A percentile compares a stretch with the other conserved stretches of the same genome.
These are phyloP conservation scores for Folsomia candida DNA, from an alignment of 2,888 invertebrate species.

Conservation along the genomic window DNA sequence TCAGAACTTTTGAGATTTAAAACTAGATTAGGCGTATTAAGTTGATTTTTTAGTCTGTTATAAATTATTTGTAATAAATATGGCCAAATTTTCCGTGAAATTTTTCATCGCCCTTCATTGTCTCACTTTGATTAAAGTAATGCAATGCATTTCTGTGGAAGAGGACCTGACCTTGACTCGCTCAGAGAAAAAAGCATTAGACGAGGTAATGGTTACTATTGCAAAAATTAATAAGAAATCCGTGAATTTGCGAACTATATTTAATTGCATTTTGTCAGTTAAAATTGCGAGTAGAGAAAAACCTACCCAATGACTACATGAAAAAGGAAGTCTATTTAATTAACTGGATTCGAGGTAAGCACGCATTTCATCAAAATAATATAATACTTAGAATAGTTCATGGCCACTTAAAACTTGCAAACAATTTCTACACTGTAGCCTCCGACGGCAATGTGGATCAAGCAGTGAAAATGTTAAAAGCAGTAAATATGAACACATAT, in stretches of 20 bases:
- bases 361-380: too few relatives aligned
- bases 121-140: not conserved
- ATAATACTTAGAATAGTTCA: too few relatives aligned
- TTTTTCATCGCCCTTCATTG: not conserved
- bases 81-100: not conserved
- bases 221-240: not conserved
- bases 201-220: slow-evolving; percentile 13
- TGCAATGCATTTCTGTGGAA: not conserved
- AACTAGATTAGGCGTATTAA: too few relatives aligned
- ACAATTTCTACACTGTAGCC: not conserved
- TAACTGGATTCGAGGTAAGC: slow-evolving; percentile 7
- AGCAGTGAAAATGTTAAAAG: not conserved
- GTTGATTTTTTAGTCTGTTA: not conserved
- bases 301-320: slow-evolving; percentile 12
- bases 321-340: not conserved
- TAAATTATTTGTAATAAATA: not conserved
- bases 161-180: slow-evolving; percentile 2
- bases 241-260: not conserved
- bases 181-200: not conserved
- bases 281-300: not conserved
- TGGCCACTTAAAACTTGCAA: too few relatives aligned
- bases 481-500: too few relatives aligned
- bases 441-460: not conserved
- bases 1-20: too few relatives aligned
- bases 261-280: slow-evolving; percentile 1